These are phyloP conservation scores for Myotis brandtii DNA, from an alignment of 2,113 vertebrate species.

Conservation along the genomic window DNA sequence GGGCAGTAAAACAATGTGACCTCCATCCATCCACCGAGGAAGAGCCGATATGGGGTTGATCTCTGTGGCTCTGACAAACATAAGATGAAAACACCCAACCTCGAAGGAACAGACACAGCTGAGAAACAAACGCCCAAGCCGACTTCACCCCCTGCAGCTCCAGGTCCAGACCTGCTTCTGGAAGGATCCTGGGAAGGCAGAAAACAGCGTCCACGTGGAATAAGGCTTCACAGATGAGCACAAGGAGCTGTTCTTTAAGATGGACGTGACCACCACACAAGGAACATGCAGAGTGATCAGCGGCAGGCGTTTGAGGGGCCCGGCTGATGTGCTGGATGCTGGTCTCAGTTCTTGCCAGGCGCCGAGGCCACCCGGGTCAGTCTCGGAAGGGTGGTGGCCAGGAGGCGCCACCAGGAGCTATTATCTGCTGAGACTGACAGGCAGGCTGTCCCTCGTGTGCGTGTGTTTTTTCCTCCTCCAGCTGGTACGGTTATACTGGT, in stretches of 20 bases:
- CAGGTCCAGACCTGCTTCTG: slow-evolving; percentile 77
- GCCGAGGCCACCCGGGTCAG: slow-evolving; percentile 74
- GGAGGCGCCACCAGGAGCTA: slow-evolving; percentile 71
- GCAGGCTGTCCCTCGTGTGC: slow-evolving; percentile 91
- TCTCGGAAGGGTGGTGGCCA: slow-evolving; percentile 70
- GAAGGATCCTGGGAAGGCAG: slow-evolving; percentile 81
- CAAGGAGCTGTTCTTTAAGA: slow-evolving; percentile 89
- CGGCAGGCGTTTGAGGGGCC: slow-evolving; percentile 85
- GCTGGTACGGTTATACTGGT: slow-evolving; percentile 94
- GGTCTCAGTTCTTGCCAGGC: slow-evolving; percentile 83
- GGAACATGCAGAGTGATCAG: slow-evolving; percentile 90
- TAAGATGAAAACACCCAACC: slow-evolving; percentile 44
- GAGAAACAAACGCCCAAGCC: slow-evolving; percentile 74
- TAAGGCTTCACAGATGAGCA: slow-evolving; percentile 93
- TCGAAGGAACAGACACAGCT: slow-evolving; percentile 66
- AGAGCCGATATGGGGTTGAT: slow-evolving; percentile 23
- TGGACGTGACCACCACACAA: slow-evolving; percentile 86
- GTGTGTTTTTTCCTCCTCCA: slow-evolving; percentile 94
- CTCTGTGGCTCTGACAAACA: slow-evolving; percentile 73
- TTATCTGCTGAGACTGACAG: slow-evolving; percentile 97
- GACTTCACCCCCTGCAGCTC: slow-evolving; percentile 77
- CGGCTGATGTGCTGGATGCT: slow-evolving; percentile 84
- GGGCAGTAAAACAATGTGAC: slow-evolving; percentile 81
- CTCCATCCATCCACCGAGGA: slow-evolving; percentile 43
- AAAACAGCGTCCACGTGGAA: slow-evolving; percentile 87